Conservation (phyloP, 2,113 vertebrate species). For the Tachuris rubrigastra region DNA sequence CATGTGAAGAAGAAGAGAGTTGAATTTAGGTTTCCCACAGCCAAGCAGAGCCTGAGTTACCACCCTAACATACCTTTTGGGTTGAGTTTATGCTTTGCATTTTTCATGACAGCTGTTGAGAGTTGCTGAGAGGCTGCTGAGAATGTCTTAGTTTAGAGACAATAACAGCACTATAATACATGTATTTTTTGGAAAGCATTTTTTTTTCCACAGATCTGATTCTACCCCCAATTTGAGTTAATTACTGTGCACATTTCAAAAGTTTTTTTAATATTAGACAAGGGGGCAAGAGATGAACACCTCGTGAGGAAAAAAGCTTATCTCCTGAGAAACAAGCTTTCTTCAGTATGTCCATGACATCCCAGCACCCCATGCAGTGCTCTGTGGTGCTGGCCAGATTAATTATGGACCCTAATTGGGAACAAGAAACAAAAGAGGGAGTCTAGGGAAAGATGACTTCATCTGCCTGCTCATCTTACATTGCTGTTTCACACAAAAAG, state of each 20-base stretch:
- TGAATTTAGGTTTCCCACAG: neutral
- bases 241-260: neutral
- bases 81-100: neutral
- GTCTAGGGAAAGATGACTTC: slow-evolving; percentile 39
- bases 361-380: neutral
- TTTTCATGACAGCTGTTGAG: neutral
- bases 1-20: neutral
- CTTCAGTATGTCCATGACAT: neutral
- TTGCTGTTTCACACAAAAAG: slow-evolving; percentile 25
- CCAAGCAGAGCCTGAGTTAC: neutral
- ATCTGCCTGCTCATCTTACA: slow-evolving; percentile 43
- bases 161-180: neutral
- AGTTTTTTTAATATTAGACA: neutral
- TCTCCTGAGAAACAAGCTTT: slow-evolving; percentile 18
- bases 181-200: neutral
- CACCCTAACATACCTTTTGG: neutral
- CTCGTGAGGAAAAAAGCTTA: neutral
- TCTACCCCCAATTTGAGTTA: neutral
- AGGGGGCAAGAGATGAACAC: neutral
- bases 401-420: slow-evolving; percentile 62
- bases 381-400: neutral
- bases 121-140: neutral
- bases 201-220: neutral
- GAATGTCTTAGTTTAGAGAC: neutral
- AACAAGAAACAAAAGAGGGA: slow-evolving; percentile 51